Evolutionary conservation across 2,113 vertebrate genomes (phyloP).

Genomic region (Mionectes macconnelli): DNA sequence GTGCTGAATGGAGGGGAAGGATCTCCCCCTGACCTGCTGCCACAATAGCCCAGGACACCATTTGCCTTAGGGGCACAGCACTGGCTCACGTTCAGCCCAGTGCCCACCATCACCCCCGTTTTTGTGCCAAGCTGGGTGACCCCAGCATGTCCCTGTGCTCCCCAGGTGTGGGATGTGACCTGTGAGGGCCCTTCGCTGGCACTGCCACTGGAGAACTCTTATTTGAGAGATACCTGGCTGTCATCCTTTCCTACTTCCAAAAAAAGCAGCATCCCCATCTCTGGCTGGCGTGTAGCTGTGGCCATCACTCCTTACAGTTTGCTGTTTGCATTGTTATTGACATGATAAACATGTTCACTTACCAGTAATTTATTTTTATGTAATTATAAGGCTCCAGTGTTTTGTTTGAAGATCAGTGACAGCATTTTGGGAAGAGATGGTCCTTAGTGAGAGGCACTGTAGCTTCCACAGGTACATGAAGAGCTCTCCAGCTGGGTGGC

Average conservation of each 20-base stretch:
- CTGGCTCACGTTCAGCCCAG: background rate
- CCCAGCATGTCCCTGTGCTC: background rate
- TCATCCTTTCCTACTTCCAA: background rate
- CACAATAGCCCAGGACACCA: rapidly evolving
- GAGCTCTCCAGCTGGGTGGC: background rate
- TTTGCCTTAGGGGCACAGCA: background rate
- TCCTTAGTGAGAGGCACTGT: background rate
- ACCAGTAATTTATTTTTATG: background rate
- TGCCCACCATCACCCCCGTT: background rate
- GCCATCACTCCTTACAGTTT: background rate
- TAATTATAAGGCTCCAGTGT: background rate
- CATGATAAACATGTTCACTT: background rate
- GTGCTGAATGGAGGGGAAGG: background rate
- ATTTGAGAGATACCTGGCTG: background rate
- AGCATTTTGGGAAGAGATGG: background rate
- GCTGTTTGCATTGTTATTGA: background rate
- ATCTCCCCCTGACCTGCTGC: background rate
- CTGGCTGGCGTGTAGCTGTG: background rate
- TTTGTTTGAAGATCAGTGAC: background rate
- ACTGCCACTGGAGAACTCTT: background rate
- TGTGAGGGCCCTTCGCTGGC: background rate
- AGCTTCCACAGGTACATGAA: background rate
- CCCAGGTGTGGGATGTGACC: background rate
- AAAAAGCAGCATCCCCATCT: background rate
- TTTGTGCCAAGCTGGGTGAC: background rate